A percentile compares a stretch with the other conserved stretches of the same genome.
phyloP scores from a whole-genome alignment of 1,140 invertebrate species.

The Drosophila equinoxialis region DNA sequence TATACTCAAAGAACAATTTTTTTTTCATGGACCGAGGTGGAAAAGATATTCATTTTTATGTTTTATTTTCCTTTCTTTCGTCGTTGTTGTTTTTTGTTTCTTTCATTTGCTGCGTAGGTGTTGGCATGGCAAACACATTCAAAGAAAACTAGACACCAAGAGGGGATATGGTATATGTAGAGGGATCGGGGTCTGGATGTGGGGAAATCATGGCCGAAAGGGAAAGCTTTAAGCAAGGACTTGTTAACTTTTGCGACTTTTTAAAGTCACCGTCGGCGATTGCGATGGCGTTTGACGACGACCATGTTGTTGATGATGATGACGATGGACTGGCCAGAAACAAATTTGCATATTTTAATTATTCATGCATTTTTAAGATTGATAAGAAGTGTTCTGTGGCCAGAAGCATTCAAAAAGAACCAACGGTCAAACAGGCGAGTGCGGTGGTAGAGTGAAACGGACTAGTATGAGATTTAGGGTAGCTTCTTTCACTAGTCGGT shows the following conservation, averaged over 20 bases:
- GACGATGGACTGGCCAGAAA: slow-evolving; percentile 44
- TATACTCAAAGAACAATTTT: slow-evolving; percentile 54
- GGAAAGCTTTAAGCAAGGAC: slow-evolving; percentile 43
- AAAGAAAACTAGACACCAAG: slow-evolving; percentile 1
- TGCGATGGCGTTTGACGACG: no score
- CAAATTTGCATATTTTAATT: slow-evolving; percentile 80
- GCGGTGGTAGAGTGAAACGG: no score
- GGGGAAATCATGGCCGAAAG: not conserved
- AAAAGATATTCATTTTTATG: slow-evolving; percentile 11
- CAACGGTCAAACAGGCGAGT: slow-evolving; percentile 16
- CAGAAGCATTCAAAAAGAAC: slow-evolving; percentile 9
- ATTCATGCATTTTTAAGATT: slow-evolving; percentile 81
- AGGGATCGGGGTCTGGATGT: no score
- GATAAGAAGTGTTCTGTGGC: slow-evolving; percentile 64
- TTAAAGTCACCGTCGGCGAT: slow-evolving; percentile 39
- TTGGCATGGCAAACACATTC: slow-evolving; percentile 64
- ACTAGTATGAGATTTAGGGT: not conserved
- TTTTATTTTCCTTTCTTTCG: slow-evolving; percentile 4
- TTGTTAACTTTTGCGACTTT: slow-evolving; percentile 38
- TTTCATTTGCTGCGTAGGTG: slow-evolving; percentile 11
- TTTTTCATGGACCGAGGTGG: not conserved
- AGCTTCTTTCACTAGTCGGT: not conserved
- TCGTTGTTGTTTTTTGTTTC: not conserved
- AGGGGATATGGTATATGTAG: not conserved
- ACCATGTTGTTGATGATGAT: not conserved